Percentiles rank a stretch among this genome's conserved stretches.
phyloP scores from a whole-genome alignment of 1,140 invertebrate species.

The Cardiocondyla obscurior region DNA sequence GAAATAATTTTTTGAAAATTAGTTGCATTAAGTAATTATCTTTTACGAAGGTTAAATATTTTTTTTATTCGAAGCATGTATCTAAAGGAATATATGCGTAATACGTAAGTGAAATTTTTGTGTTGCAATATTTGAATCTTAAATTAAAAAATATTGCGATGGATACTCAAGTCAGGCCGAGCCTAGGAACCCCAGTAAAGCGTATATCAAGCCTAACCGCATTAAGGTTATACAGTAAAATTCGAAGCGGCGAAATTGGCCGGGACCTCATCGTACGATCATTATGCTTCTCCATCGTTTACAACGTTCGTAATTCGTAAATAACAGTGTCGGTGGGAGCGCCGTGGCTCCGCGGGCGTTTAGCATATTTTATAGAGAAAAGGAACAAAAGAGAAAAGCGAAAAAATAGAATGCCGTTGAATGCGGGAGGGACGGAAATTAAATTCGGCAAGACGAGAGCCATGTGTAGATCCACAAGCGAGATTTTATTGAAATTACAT shows the following conservation, averaged over 20 bases:
- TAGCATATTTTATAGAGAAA: slow-evolving; percentile 77
- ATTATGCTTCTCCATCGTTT: slow-evolving; percentile 73
- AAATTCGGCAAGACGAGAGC: slow-evolving; percentile 20
- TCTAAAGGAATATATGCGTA: not conserved
- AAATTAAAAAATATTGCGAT: slow-evolving; percentile 12
- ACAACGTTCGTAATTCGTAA: slow-evolving; percentile 80
- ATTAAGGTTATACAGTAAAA: slow-evolving; percentile 49
- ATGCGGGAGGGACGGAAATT: slow-evolving; percentile 39
- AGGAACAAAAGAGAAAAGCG: slow-evolving; percentile 3
- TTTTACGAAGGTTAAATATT: not conserved
- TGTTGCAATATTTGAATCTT: no score
- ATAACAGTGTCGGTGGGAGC: slow-evolving; percentile 74
- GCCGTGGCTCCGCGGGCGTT: slow-evolving; percentile 64
- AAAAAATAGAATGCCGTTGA: slow-evolving; percentile 42
- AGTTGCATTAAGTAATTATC: not conserved
- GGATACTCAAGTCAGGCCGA: slow-evolving; percentile 15
- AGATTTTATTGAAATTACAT: slow-evolving; percentile 20
- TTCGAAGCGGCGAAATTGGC: slow-evolving; percentile 71
- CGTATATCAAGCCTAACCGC: not conserved
- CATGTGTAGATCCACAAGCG: not conserved
- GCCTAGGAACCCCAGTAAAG: slow-evolving; percentile 52
- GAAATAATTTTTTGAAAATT: not conserved
- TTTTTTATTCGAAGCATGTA: not conserved
- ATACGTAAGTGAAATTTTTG: no score
- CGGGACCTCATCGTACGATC: slow-evolving; percentile 57